Evolutionary conservation across 2,888 invertebrate species (phyloP), one percentile per base, ranked within the genome.

Genomic region (Andrena minutula): DNA sequence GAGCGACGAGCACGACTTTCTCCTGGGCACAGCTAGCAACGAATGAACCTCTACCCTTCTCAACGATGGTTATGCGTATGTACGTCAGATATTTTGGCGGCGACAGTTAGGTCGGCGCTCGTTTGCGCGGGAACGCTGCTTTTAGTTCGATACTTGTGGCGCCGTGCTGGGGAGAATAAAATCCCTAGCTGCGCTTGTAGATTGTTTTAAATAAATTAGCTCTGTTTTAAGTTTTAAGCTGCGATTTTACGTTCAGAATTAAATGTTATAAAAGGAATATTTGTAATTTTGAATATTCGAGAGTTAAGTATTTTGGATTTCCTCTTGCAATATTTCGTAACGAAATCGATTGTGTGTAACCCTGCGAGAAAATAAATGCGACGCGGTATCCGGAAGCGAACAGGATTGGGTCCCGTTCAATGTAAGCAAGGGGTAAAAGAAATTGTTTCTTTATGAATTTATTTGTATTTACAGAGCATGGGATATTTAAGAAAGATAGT

Each of bases 21-120:
- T 63, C 64, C 73, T 56, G 20, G 12, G 74, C 79, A 51, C 76
- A 77, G 75, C 63, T 61, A 85, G 83, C 79, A 75, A 74, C 85
- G 84, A 88, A 90, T 85, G 86, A 84, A 80, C 77, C 72, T 74
- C 66, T 60, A 70, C 65, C 74, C 74, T 72, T 47, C 63, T 49
- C 72, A 70, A 81, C 80, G 80, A 79, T 82, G 79, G 76, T 83
- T 85, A 80, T 79, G 86, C 85, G 86, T 85, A 87, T 84, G 89
- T 56, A 85, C 86, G 85, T 87, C 88, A 76, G 86, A 88, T 91
- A 89, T 91, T 91, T 91, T 88, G 90, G 88, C 91, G 91, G 88
- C 89, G 87, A 84, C 80, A 84, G 86, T 83, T 65, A 70, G 65
- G 83, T 78, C 73, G 86, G 82, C 82, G 88, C 83, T 90, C 68